These are phyloP conservation scores for Crypturellus undulatus DNA, from an alignment of 2,113 vertebrate genomes.

Conservation along the genomic window DNA sequence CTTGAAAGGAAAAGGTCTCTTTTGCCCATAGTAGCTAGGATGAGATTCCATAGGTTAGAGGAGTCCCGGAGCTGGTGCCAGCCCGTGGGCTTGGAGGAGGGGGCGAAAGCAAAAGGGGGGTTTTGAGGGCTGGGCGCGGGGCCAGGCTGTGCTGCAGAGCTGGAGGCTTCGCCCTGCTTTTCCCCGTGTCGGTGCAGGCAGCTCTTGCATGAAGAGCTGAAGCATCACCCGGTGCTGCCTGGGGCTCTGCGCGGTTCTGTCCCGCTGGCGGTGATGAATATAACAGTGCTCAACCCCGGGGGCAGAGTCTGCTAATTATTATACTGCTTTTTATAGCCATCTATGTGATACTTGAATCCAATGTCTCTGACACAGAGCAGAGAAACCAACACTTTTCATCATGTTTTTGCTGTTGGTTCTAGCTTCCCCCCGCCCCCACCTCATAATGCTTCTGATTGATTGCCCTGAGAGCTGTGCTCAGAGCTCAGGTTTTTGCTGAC, in stretches of 20 bases:
- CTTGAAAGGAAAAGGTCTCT: not conserved
- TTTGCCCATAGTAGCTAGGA: not conserved
- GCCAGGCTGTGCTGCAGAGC: rapidly evolving
- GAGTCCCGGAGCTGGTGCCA: not conserved
- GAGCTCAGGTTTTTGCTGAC: not conserved
- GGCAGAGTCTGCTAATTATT: not conserved
- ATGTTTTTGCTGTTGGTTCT: not conserved
- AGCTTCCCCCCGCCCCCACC: not conserved
- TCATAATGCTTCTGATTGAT: not conserved
- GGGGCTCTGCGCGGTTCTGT: not conserved
- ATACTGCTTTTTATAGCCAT: not conserved
- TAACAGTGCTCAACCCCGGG: not conserved
- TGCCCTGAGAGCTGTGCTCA: not conserved
- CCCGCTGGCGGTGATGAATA: not conserved
- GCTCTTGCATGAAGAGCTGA: not conserved
- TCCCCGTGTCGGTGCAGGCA: rapidly evolving
- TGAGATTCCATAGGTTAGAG: not conserved
- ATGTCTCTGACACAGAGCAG: not conserved
- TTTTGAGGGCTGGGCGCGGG: not conserved
- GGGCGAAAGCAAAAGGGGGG: not conserved
- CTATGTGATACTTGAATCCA: not conserved
- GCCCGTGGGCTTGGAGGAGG: not conserved
- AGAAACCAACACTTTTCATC: not conserved
- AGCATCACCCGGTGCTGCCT: not conserved
- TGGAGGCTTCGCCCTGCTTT: not conserved